Evolutionary conservation across 2,888 invertebrate genomes (phyloP), one percentile per base, ranked within the genome.

Genomic region (Leptura quadrifasciata): DNA sequence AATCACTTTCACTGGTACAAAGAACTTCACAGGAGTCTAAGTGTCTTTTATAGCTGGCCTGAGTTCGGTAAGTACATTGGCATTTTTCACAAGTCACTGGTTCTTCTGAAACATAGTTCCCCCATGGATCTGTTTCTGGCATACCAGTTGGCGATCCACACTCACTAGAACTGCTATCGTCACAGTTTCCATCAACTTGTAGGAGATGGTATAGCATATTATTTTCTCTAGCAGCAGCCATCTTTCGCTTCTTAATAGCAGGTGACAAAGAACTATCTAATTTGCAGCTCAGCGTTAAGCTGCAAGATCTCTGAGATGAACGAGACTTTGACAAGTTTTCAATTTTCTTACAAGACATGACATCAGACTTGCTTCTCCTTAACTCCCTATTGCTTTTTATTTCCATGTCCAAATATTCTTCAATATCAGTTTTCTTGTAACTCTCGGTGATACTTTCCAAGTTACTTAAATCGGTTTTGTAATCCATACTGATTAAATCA

Each of bases 71-170:
- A 1, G 96, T 96, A 85, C 97, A 94, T 84, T 95, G 95, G 86
- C 97, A 98, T 79, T 95, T 93, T 82, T 94, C 94, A 88, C 97
- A 98, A 84, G 95, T 94, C 0, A 97, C 96, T 8, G 95, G 94
- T 83, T 94, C 93, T 82, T 94, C 94, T 55, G 91, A 91, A 71
- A 91, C 90, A 63, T 90, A 81, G 2, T 85, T 78, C 31, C 77
- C 82, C 82, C 88, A 87, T 5, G 85, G 80, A 65, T 84, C 82
- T 63, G 84, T 83, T n/a, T 75, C 85, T 79, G 83, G 58, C 17
- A 75, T 80, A 5, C 78, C 82, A 27, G 81, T 80, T 8, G 85
- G 84, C 8, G 86, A 88, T 67, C 89, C 90, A 80, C 90, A 90
- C 78, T 91, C 91, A 76, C 90, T 91, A 3, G 90, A 89, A 79